These are phyloP conservation scores for Drosophila percnosoma DNA, from an alignment of 2,888 invertebrate species.

Conservation along the genomic window DNA sequence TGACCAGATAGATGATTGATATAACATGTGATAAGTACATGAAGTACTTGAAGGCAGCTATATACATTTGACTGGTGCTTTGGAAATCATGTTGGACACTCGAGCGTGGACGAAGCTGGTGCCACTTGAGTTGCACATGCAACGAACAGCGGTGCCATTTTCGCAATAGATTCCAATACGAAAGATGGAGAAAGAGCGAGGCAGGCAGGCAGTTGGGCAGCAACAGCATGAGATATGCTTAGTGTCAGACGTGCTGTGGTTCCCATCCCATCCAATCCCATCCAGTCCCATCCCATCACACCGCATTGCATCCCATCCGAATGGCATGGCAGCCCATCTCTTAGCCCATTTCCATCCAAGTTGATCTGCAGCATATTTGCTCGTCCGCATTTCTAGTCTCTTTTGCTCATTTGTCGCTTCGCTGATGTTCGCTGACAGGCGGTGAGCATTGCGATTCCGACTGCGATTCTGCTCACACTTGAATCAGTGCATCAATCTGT, in stretches of 20 bases:
- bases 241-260: conserved; percentile 42
- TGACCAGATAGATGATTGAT: conserved; percentile 6
- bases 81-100: conserved; percentile 71
- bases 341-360: conserved; percentile 42
- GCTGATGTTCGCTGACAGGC: conserved; percentile 64
- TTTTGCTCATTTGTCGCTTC: conserved; percentile 76
- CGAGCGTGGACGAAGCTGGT: conserved; percentile 57
- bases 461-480: conserved; percentile 58
- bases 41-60: conserved; percentile 30
- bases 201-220: background rate
- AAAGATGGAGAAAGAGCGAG: background rate
- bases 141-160: conserved; percentile 63
- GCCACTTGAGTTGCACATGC: conserved; percentile 38
- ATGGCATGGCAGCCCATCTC: conserved; percentile 30
- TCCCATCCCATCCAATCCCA: conserved; percentile 29
- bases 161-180: conserved; percentile 55
- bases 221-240: conserved; percentile 4
- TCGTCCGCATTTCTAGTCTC: conserved; percentile 59
- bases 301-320: background rate
- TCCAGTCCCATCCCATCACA: conserved; percentile 3
- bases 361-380: conserved; percentile 60
- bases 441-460: conserved; percentile 43
- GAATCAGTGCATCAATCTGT: conserved; percentile 62
- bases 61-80: conserved; percentile 25
- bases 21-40: conserved; percentile 20